Conservation (phyloP, 2,113 vertebrate species). For the Brevimyrus niger region DNA sequence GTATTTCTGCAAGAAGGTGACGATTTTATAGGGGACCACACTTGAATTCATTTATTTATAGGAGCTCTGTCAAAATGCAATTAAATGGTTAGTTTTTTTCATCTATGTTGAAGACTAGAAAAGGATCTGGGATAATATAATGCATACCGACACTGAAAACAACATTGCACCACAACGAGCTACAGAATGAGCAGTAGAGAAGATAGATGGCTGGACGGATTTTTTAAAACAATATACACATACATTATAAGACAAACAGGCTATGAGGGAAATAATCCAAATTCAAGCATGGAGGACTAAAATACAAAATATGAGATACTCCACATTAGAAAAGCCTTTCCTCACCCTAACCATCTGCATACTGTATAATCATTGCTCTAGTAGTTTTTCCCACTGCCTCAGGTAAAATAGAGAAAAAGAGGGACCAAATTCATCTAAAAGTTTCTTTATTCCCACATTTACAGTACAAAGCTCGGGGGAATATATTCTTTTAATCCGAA, state of each 20-base stretch:
- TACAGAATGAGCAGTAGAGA: neutral
- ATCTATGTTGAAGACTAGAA: neutral
- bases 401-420: neutral
- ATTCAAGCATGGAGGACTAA: neutral
- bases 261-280: neutral
- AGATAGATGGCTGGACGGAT: neutral
- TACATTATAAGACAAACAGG: neutral
- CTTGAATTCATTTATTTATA: neutral
- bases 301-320: neutral
- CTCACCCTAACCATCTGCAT: neutral
- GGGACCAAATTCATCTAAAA: neutral
- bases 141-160: neutral
- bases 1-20: neutral
- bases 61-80: neutral
- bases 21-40: neutral
- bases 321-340: neutral
- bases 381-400: neutral
- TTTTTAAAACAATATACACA: neutral
- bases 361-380: neutral
- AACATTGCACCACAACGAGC: neutral
- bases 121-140: neutral
- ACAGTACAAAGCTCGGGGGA: neutral
- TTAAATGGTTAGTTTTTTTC: neutral
- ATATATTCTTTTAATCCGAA: neutral
- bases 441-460: neutral